phyloP scores from a whole-genome alignment of 2,888 invertebrate species.

The Sinotaia quadrata region DNA sequence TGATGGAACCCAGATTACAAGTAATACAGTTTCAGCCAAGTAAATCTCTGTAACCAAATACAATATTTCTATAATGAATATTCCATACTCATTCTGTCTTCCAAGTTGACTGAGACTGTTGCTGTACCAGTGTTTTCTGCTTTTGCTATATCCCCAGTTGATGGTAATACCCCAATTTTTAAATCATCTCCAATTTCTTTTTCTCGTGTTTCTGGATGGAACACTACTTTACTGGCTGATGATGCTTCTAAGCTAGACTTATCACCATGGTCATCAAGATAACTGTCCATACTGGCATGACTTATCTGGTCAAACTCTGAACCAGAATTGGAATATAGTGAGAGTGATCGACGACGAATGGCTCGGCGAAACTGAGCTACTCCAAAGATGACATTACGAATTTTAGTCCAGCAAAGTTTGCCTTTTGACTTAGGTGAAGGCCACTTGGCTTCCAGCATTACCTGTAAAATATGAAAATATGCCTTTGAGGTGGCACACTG shows the following conservation, averaged over 20 bases:
- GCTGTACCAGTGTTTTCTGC: not conserved
- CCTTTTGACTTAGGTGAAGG: constrained; percentile 85
- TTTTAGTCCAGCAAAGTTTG: constrained; percentile 92
- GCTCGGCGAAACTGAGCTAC: constrained; percentile 90
- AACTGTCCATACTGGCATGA: constrained; percentile 69
- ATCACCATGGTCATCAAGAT: constrained; percentile 52
- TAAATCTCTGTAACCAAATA: constrained; percentile 4
- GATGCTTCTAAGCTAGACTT: constrained; percentile 28
- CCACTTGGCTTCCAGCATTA: constrained; percentile 96
- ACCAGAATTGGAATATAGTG: constrained; percentile 68
- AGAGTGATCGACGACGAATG: constrained; percentile 71
- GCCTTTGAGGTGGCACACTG: too few relatives aligned
- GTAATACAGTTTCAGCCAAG: not conserved
- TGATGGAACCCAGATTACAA: too few relatives aligned
- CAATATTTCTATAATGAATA: not conserved
- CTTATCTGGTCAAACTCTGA: constrained; percentile 68
- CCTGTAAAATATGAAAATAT: constrained; percentile 56
- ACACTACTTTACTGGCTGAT: constrained; percentile 4
- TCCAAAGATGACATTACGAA: constrained; percentile 91
- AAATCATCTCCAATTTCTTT: not conserved
- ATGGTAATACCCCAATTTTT: not conserved
- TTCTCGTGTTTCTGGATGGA: constrained; percentile 1
- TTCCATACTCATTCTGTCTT: constrained; percentile 41
- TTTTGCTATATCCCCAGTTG: constrained; percentile 8
- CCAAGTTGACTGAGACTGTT: constrained; percentile 27